These are phyloP conservation scores for Nibea albiflora DNA, from an alignment of 2,113 vertebrate species.

Conservation along the genomic window DNA sequence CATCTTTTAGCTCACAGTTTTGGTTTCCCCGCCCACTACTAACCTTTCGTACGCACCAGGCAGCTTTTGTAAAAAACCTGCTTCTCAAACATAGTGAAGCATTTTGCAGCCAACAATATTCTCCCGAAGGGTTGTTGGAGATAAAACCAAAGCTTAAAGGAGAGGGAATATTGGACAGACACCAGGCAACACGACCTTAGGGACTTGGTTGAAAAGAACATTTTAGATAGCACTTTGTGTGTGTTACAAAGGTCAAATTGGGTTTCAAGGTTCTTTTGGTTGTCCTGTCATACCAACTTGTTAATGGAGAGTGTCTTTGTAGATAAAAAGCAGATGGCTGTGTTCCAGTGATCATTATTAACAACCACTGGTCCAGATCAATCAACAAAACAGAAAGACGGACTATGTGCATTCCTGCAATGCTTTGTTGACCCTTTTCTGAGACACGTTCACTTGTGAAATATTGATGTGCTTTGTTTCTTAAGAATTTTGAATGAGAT, in stretches of 20 bases:
- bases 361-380: neutral
- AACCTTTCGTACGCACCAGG: too few relatives aligned
- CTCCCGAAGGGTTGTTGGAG: too few relatives aligned
- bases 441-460: conserved; percentile 8
- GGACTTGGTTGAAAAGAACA: neutral
- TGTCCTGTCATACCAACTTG: neutral
- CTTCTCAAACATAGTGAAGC: too few relatives aligned
- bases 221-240: neutral
- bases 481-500: conserved; percentile 78
- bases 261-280: neutral
- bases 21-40: too few relatives aligned
- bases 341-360: neutral
- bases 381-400: neutral
- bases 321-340: neutral
- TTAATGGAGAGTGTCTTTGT: neutral
- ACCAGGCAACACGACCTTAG: too few relatives aligned
- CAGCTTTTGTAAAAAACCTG: too few relatives aligned
- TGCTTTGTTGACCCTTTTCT: conserved; percentile 2
- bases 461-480: conserved; percentile 42
- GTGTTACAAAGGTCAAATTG: neutral
- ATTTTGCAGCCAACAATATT: too few relatives aligned
- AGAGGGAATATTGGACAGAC: too few relatives aligned
- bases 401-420: neutral
- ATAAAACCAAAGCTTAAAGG: too few relatives aligned
- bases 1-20: neutral